phyloP scores from a whole-genome alignment of 2,797 vertebrate genomes.

The Momotus momota region DNA sequence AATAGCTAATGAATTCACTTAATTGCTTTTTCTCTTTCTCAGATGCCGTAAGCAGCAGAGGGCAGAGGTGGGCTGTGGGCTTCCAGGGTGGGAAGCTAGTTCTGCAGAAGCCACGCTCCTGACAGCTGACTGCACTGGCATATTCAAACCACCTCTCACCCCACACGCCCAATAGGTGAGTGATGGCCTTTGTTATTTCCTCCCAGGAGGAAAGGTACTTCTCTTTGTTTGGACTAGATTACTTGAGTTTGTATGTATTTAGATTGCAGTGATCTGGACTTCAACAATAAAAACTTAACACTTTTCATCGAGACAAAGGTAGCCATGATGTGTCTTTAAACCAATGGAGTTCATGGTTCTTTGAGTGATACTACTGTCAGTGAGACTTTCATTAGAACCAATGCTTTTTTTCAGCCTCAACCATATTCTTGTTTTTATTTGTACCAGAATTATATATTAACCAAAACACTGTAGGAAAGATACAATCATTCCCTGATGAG shows the following conservation, averaged over 20 bases:
- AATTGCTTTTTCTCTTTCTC: neutral
- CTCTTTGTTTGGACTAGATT: neutral
- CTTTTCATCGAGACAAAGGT: neutral
- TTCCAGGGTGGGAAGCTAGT: neutral
- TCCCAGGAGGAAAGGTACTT: neutral
- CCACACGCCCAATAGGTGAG: fast-evolving
- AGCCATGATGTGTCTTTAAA: neutral
- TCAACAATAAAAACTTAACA: neutral
- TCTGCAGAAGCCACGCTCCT: neutral
- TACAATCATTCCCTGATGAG: neutral
- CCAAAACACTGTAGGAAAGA: conserved; percentile 13
- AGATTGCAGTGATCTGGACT: neutral
- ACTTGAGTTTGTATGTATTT: neutral
- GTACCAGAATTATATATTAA: conserved; percentile 30
- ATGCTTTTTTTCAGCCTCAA: neutral
- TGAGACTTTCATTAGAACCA: neutral
- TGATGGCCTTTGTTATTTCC: neutral
- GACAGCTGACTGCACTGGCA: fast-evolving
- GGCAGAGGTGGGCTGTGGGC: neutral
- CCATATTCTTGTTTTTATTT: neutral
- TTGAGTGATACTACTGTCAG: neutral
- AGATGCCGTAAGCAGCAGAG: neutral
- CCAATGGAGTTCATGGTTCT: neutral
- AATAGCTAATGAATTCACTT: neutral
- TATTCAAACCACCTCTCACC: neutral